Base-by-base conservation (phyloP, 2,113 vertebrate genomes). In the Bagarius yarrelli region DNA sequence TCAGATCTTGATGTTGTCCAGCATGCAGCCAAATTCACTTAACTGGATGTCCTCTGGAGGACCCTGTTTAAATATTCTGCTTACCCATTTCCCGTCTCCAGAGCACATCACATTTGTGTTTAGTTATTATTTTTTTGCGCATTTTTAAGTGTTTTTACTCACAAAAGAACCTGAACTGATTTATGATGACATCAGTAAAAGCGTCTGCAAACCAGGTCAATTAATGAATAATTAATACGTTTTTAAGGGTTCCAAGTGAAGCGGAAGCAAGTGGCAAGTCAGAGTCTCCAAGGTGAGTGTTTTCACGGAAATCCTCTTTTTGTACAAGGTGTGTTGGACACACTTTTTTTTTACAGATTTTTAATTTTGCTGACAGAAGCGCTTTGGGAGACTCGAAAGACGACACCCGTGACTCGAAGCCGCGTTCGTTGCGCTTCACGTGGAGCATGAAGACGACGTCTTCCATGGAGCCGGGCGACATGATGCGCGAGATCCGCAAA, bases 371-470 rank as follows among this genome's bases (percentile, higher is more conserved):
- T 3, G 21, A 79, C 83, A 99, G 97, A 91, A 96, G 94, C 27
- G 84, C 89, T 4, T 95, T 95, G 3, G 95, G 96, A 9, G 97
- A 99, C 11, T 88, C 95, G 18, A 98, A 95, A 83, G 97, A 99
- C 30, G 97, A 99, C 0, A 85, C 85, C 5, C 96, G 96, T 63
- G 97, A 99, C 88, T 94, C 95, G 0, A 99, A 99, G 90, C 97
- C 97, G 0, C 95, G 97, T 3, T 98, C 97, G 5, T 89, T 99
- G 87, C 94, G 97, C 30, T 99, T 99, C 90, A 99, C 97, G 0
- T 99, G 97, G 97, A 98, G 96, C 83, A 99, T 99, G 97, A 99
- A 98, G 93, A 99, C 97, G 90, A 99, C 97, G 0, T 98, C 96
- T 44, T 98, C 97, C 55, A 98, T 98, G 97, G 97, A 99, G 92